phyloP scores from a whole-genome alignment of 2,113 vertebrate genomes.

The Ranitomeya variabilis region DNA sequence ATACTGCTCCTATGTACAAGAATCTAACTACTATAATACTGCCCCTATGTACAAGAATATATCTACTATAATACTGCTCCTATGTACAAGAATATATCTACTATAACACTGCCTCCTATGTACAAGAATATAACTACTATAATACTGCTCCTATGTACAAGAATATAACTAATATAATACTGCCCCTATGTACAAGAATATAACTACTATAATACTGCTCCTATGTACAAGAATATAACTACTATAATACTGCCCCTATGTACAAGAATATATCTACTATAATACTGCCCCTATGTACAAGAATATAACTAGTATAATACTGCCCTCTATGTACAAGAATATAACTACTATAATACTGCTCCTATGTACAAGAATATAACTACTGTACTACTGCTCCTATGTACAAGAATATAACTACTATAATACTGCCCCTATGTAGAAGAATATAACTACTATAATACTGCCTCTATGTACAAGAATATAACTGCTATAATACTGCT shows the following conservation, averaged over 20 bases:
- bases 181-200: neutral
- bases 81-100: conserved; percentile 11
- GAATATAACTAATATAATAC: neutral
- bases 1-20: too few species aligned
- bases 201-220: too few species aligned
- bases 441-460: conserved; percentile 8
- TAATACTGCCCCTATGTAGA: neutral
- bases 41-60: neutral
- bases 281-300: too few species aligned
- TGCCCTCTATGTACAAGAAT: neutral
- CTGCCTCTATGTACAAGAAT: too few species aligned
- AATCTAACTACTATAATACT: too few species aligned
- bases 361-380: conserved; percentile 12
- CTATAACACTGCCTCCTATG: conserved; percentile 5
- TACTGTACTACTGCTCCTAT: conserved; percentile 1
- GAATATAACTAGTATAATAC: too few species aligned
- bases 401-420: conserved; percentile 13
- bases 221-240: too few species aligned
- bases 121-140: conserved; percentile 14
- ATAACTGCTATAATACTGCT: too few species aligned
- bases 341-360: conserved; percentile 3
- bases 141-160: neutral
- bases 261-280: too few species aligned
- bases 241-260: too few species aligned
- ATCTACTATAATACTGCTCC: conserved; percentile 4